Evolutionary conservation across 2,888 invertebrate genomes (phyloP).

Genomic region (Podotricha telesiphe): DNA sequence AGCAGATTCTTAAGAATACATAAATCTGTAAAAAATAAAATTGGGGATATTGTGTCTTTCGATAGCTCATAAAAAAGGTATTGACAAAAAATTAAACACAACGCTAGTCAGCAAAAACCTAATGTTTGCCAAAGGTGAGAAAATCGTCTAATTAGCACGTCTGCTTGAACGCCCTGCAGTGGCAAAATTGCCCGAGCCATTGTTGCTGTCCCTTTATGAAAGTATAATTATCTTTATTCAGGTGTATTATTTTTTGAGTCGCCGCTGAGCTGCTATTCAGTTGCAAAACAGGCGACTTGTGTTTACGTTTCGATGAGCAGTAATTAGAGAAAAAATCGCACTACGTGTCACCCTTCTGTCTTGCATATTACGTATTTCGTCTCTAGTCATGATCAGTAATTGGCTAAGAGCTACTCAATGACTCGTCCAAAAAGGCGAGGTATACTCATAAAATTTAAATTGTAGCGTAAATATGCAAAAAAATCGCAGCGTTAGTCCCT

Average conservation of each 20-base stretch:
- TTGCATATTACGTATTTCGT: conserved; percentile 25
- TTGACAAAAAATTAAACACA: conserved; percentile 30
- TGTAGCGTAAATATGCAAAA: conserved; percentile 45
- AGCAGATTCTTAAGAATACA: conserved; percentile 14
- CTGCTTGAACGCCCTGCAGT: conserved; percentile 59
- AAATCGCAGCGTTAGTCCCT: conserved; percentile 54
- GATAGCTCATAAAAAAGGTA: conserved; percentile 31
- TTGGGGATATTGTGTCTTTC: background rate
- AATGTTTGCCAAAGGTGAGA: conserved; percentile 71
- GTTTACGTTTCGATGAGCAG: conserved; percentile 73
- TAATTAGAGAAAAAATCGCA: conserved; percentile 61
- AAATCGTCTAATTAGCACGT: conserved; percentile 78
- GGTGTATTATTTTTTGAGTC: conserved; percentile 67
- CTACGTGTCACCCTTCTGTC: conserved; percentile 45
- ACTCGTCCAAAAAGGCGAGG: conserved; percentile 25
- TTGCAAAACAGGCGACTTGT: conserved; percentile 68
- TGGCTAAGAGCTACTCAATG: conserved; percentile 48
- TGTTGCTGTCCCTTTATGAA: conserved; percentile 64
- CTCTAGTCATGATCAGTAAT: conserved; percentile 73
- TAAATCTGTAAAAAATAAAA: conserved; percentile 23
- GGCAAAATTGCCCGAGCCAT: conserved; percentile 62
- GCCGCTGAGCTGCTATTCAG: conserved; percentile 62
- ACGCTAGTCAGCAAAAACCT: conserved; percentile 55
- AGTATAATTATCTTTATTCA: conserved; percentile 79
- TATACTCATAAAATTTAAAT: conserved; percentile 56